Conservation (phyloP, 2,113 vertebrate genomes). For the Gnathonemus echidnorhynchus region DNA sequence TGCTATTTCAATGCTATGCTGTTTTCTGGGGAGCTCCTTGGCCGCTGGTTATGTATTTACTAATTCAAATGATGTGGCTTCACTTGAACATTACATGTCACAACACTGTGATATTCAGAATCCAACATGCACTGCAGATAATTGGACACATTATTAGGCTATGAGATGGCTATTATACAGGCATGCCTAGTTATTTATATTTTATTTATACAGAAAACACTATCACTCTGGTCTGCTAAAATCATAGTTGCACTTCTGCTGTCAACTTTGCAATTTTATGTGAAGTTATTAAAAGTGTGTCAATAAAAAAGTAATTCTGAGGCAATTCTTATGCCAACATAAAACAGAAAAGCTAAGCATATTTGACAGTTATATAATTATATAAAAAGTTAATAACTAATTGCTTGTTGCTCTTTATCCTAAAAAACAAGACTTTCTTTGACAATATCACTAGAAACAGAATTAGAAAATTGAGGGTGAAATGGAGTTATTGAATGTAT, state of each 20-base stretch:
- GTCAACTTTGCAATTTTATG: background rate
- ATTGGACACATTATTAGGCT: background rate
- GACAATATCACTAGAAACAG: background rate
- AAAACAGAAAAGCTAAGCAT: background rate
- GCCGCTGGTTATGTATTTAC: background rate
- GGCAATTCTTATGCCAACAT: background rate
- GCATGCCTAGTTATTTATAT: background rate
- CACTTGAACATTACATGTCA: background rate
- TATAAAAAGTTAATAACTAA: background rate
- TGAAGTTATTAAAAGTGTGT: background rate
- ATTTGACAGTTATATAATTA: background rate
- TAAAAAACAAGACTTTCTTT: background rate
- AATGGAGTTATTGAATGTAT: background rate
- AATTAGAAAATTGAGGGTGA: background rate
- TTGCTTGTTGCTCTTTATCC: background rate
- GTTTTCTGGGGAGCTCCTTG: background rate
- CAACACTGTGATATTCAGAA: background rate
- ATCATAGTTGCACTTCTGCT: background rate
- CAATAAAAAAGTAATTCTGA: background rate
- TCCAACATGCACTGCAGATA: background rate
- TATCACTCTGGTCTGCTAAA: background rate
- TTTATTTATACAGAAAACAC: background rate
- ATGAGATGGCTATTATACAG: background rate
- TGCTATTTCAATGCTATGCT: background rate
- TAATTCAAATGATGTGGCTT: background rate